Conservation (phyloP, 2,113 vertebrate genomes). For the Phocoena sinus region DNA sequence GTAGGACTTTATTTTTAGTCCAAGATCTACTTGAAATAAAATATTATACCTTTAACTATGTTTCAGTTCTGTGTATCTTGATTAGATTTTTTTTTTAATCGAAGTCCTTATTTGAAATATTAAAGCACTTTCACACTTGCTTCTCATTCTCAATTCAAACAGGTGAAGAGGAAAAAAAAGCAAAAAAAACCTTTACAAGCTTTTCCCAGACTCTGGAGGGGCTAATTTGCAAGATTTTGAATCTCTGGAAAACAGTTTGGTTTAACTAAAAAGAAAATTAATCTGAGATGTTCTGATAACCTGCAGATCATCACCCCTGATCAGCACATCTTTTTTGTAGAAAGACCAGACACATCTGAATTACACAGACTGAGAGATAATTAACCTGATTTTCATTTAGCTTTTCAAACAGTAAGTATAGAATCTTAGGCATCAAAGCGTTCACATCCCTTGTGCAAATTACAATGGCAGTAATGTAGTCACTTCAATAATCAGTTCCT, state of each 20-base stretch:
- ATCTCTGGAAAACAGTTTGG: constrained; percentile 33
- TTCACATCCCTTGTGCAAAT: constrained; percentile 55
- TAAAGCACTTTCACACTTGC: constrained; percentile 26
- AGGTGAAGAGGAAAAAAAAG: constrained; percentile 36
- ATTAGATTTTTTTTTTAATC: constrained; percentile 42
- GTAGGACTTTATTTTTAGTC: constrained; percentile 12
- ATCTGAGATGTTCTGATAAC: constrained; percentile 54
- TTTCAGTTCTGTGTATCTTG: constrained; percentile 1
- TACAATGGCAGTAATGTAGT: constrained; percentile 74
- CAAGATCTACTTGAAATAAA: constrained; percentile 28
- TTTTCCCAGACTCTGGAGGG: neutral
- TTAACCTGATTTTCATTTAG: constrained; percentile 25
- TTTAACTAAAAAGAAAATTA: constrained; percentile 58
- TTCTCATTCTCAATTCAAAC: constrained; percentile 37
- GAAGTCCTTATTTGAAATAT: constrained; percentile 51
- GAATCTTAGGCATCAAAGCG: constrained; percentile 36
- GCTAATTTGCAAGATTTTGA: neutral
- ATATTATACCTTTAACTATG: neutral
- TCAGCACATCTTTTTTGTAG: neutral
- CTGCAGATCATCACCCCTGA: constrained; percentile 2
- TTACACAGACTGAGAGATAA: neutral
- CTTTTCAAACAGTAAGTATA: neutral
- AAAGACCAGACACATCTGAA: neutral
- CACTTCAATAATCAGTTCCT: constrained; percentile 68
- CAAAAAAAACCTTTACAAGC: neutral